Evolutionary conservation across 1,140 invertebrate genomes (phyloP).

Genomic region (Brachionus angularis): DNA sequence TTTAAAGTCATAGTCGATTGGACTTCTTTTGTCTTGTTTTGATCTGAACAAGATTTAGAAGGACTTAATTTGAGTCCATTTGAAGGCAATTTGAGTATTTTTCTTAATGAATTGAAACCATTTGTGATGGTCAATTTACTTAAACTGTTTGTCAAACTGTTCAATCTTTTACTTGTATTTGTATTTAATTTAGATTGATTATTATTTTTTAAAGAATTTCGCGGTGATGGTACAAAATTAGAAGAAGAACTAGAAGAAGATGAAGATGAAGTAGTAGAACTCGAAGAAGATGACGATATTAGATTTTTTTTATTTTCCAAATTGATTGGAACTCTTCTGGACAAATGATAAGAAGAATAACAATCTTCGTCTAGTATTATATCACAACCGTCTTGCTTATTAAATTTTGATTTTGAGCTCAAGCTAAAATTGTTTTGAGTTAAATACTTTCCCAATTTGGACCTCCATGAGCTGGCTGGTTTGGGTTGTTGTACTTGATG

Average conservation of each 20-base stretch:
- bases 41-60: too few species aligned
- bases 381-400: not conserved
- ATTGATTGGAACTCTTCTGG: not conserved
- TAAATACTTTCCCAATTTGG: constrained; percentile 29
- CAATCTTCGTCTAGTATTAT: constrained; percentile 4
- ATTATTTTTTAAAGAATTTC: too few species aligned
- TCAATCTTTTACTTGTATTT: too few species aligned
- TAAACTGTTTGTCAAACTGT: not conserved
- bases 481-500: too few species aligned
- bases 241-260: not conserved
- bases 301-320: not conserved
- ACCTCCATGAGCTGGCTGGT: not conserved
- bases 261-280: constrained; percentile 1
- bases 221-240: not conserved
- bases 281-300: not conserved
- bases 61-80: too few species aligned
- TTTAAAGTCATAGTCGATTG: too few species aligned
- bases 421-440: not conserved
- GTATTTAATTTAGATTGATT: too few species aligned
- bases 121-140: not conserved
- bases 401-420: not conserved
- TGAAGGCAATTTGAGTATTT: too few species aligned
- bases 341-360: constrained; percentile 38
- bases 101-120: constrained; percentile 17
- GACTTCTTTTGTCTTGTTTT: not conserved